These are phyloP conservation scores for Dryococelus australis DNA, from an alignment of 2,888 invertebrate species.

Conservation along the genomic window DNA sequence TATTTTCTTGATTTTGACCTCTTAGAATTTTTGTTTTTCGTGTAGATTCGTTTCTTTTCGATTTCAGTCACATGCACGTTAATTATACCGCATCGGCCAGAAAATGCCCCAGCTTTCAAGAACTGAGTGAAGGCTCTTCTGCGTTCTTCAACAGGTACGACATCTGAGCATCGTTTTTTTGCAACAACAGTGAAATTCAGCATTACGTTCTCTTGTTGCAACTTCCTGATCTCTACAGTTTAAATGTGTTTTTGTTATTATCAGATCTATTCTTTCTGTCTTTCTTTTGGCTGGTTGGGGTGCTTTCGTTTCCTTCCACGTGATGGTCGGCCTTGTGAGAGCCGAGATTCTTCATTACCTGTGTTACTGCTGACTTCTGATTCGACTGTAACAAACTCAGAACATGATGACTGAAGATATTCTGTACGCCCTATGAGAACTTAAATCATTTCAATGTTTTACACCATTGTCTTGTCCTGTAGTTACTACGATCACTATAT, in stretches of 20 bases:
- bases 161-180: neutral
- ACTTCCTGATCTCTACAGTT: neutral
- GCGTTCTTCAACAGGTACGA: neutral
- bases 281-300: neutral
- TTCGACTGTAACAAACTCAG: neutral
- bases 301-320: slow-evolving; percentile 16
- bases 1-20: neutral
- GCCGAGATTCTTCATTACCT: neutral
- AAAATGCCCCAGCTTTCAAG: neutral
- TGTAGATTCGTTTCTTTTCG: slow-evolving; percentile 1
- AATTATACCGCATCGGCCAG: neutral
- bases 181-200: neutral
- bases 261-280: neutral
- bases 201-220: neutral
- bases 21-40: neutral
- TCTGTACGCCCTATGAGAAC: neutral
- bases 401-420: neutral
- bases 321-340: neutral
- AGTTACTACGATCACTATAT: too few species aligned
- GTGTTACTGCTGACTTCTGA: neutral
- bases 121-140: neutral
- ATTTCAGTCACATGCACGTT: neutral
- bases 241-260: neutral
- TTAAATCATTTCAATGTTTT: too few species aligned
- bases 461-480: too few species aligned